Evolutionary conservation across 2,113 vertebrate species (phyloP), one percentile per base, ranked within the genome.

Genomic region (Raphicerus campestris): DNA sequence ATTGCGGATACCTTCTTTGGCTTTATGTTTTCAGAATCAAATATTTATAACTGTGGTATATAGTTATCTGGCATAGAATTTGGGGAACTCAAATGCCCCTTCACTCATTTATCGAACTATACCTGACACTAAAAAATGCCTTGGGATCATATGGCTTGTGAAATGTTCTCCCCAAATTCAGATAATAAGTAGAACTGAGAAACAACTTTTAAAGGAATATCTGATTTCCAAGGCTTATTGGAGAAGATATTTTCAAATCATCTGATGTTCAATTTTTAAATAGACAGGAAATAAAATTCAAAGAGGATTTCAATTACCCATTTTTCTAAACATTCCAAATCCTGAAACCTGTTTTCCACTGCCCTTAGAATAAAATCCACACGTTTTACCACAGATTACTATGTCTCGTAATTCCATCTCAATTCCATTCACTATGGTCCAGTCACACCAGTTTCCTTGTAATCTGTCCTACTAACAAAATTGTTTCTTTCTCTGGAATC

Each of bases 171-270:
- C n/a, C 30, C 17, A 94, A 70, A 92, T 63, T 85, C 61, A 94
- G 78, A 66, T 42, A 86, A 45, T 8, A 82, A 89, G 83, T 60
- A 88, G 13, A 85, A 39, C 13, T 95, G 26, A 97, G 11, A 4
- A n/a, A 84, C 0, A 51, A 1, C 7, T 4, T 22, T 92, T 93
- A 85, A 88, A 1, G 85, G 0, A 93, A 66, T 89, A 91, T 82
- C 30, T 91, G n/a, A 66, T 93, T 95, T 58, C 11, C 55, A 87
- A 13, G 0, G 45, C 81, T 90, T 91, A 2, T 30, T 77, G 51
- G 58, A 84, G 35, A 94, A 91, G 47, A 58, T 80, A 45, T 87
- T 88, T 91, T 93, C n/a, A 89, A 91, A 26, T 89, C 53, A 75
- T 39, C 32, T 53, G 42, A 89, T 90, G n/a, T 51, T 63, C 51